Evolutionary conservation across 2,113 vertebrate species (phyloP), one percentile per base, ranked within the genome.

Genomic region (Progne subis): DNA sequence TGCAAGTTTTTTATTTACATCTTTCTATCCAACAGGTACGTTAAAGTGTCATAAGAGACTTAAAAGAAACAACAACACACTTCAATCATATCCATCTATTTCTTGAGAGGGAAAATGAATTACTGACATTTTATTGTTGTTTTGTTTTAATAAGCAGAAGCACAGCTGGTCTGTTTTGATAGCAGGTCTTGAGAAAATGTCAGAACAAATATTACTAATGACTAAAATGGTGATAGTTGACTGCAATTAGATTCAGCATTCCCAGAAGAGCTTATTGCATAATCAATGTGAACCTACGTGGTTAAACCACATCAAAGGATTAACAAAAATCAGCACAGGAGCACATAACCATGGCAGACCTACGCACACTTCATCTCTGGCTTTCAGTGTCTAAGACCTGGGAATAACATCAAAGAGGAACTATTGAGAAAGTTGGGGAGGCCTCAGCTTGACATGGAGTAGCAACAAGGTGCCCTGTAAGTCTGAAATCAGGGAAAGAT

Each of bases 101-200:
- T 97, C 86, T 72, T 81, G 44, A 64, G 44, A 75, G 32, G 23
- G 18, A 86, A 84, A 92, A 81, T 18, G 49, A 71, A 70, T 92
- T 83, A 53, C 39, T 68, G 69, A 68, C 49, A 52, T 52, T 76
- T 86, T 43, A 53, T 49, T 83, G 41, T 43, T 37, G 18, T 49
- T 82, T 76, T n/a, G 53, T 90, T 88, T 83, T 46, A 84, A 67
- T 55, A 64, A 64, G 8, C 56, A 65, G 34, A 41, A 84, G 34
- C 20, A 84, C 23, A 34, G 50, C 6, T 14, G 20, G 47, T 79
- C 80, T 63, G 43, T 59, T 94, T 82, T 46, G 37, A 55, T 5
- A 77, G 31, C 60, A 80, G 43, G 23, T 67, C 75, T 32, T 64
- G 52, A 83, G 34, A 41, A 78, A 28, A 52, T 85, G 57, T 76